Base-by-base conservation (phyloP, 2,797 vertebrate genomes). In the Tinamus major region DNA sequence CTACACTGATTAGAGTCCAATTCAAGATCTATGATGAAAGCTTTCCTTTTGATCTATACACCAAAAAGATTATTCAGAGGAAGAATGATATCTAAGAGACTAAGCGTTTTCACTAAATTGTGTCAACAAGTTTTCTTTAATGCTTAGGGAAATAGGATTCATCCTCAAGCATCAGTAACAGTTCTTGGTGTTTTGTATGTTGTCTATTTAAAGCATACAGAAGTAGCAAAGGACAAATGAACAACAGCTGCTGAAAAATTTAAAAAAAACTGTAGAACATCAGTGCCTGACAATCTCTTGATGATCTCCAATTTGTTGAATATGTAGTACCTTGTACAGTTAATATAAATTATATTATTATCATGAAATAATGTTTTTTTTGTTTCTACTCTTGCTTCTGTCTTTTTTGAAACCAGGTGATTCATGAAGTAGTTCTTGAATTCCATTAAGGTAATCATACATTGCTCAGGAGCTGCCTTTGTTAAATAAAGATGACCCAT, bases 41-140 rank as follows among this genome's bases (percentile, higher is more conserved):
- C 67, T 92, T 95, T 92, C 68, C 91, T 88, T 96, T 95, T 96
- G 93, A 96, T 96, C 92, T 93, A 56, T 90, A 93, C 82, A 93
- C 49, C 89, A 93, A 74, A 95, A 95, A 89, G 90, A 95, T 95
- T 91, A 93, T 95, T 96, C 93, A 93, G 87, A 93, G 89, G 79
- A 91, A 79, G 79, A 93, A 61, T 84, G 77, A 81, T 84, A 93
- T 95, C 77, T 95, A 84, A 95, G 39, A 91, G 65, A 84, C 89
- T 84, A 96, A 94, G 70, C 92, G 91, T 86, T 95, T 94, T 86
- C 92, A 87, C 89, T 95, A 94, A 96, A 92, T 77, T 79, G 48
- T 93, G 89, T 95, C 93, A 95, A 95, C 92, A 95, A 93, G 77
- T 94, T 88, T 94, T 78, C 90, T 96, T 95, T 92, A 94, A 89